Percentiles rank a stretch among this genome's conserved stretches.
Evolutionary conservation across 2,888 invertebrate species (phyloP).

Genomic region (Phyllotreta cruciferae): DNA sequence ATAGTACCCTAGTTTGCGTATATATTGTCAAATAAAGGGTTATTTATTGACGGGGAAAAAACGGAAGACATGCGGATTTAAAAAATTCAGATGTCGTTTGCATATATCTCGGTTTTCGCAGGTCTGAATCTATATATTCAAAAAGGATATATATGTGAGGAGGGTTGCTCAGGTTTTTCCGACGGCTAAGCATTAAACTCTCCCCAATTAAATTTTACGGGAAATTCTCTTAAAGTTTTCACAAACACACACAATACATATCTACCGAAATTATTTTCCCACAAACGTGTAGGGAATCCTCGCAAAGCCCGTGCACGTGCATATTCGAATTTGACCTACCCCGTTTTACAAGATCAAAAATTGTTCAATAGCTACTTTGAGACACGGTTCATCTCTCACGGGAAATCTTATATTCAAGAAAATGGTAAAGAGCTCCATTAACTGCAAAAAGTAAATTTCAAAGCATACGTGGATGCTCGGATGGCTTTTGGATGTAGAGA

Average conservation of each 20-base stretch:
- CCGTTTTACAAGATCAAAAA: constrained; percentile 38
- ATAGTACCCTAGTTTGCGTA: constrained; percentile 47
- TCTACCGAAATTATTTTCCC: constrained; percentile 4
- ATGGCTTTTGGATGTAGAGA: constrained; percentile 1
- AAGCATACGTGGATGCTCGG: constrained; percentile 9
- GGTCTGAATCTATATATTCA: constrained; percentile 17
- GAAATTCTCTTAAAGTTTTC: constrained; percentile 25
- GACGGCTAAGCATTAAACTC: constrained; percentile 20
- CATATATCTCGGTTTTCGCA: constrained; percentile 27
- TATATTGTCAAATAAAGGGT: constrained; percentile 46
- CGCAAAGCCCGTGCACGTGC: constrained; percentile 18
- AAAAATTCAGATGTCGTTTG: constrained; percentile 41
- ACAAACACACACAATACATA: constrained; percentile 11
- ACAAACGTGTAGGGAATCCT: no score
- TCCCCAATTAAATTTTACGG: constrained; percentile 26
- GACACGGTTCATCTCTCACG: constrained; percentile 26
- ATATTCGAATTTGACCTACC: constrained; percentile 37
- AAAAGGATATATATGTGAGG: constrained; percentile 21
- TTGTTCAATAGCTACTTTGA: constrained; percentile 42
- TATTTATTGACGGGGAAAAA: constrained; percentile 46
- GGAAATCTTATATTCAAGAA: constrained; percentile 31
- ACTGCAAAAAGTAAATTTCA: constrained; percentile 8
- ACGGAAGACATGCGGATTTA: constrained; percentile 42
- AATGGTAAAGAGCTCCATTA: constrained; percentile 17
- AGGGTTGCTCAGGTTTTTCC: constrained; percentile 28